These are phyloP conservation scores for Scopus umbretta DNA, from an alignment of 2,113 vertebrate species.

Conservation along the genomic window DNA sequence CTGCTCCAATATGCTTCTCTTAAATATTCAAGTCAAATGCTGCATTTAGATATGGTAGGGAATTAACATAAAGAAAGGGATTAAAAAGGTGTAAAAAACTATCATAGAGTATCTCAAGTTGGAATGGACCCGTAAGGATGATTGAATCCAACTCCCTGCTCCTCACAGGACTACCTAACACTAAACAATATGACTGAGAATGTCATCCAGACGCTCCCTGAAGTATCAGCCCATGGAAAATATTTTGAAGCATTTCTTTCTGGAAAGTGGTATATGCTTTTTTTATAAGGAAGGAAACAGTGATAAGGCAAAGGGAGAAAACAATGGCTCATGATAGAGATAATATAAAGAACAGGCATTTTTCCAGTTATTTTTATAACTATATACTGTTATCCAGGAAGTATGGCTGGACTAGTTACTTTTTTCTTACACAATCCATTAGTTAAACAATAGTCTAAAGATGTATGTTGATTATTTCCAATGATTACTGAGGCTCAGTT, in stretches of 20 bases:
- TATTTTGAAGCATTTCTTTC: background rate
- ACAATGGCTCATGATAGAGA: background rate
- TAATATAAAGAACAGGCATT: background rate
- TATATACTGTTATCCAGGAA: background rate
- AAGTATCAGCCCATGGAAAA: background rate
- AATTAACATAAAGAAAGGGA: background rate
- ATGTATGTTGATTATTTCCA: background rate
- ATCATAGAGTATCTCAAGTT: background rate
- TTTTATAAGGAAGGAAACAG: slow-evolving; percentile 1
- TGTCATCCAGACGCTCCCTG: background rate
- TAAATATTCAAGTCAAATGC: background rate
- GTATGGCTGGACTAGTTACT: background rate
- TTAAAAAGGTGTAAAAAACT: background rate
- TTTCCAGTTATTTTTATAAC: background rate
- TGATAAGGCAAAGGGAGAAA: slow-evolving; percentile 22
- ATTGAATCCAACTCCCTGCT: background rate
- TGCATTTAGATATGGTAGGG: background rate
- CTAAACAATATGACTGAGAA: background rate
- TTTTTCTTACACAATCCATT: background rate
- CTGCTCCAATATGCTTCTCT: background rate
- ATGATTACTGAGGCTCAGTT: background rate
- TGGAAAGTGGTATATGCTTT: background rate
- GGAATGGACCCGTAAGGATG: background rate
- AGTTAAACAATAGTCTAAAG: background rate
- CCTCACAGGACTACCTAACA: background rate